A percentile compares a stretch with the other conserved stretches of the same genome.
phyloP scores from a whole-genome alignment of 2,797 vertebrate species.

The Euthynnus affinis region DNA sequence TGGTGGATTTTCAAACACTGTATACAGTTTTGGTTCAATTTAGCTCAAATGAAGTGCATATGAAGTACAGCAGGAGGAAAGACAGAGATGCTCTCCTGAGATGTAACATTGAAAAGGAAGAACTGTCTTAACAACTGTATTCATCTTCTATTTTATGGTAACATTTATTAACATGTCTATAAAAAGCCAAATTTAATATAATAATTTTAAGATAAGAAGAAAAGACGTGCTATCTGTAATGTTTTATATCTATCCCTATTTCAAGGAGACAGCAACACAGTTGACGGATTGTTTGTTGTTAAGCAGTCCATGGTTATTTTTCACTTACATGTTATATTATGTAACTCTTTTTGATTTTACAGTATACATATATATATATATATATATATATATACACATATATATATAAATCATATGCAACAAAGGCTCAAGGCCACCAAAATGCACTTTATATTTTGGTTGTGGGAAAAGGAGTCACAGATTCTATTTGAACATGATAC shows the following conservation, averaged over 20 bases:
- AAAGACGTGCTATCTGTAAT: constrained; percentile 30
- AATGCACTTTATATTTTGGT: constrained; percentile 17
- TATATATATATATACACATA: too few relatives aligned
- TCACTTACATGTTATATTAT: constrained; percentile 1
- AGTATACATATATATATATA: too few relatives aligned
- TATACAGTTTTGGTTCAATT: background rate
- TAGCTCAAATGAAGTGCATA: background rate
- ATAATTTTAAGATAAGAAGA: constrained; percentile 26
- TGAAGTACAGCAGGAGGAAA: constrained; percentile 1
- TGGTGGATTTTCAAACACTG: background rate
- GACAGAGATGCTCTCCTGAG: constrained; percentile 6
- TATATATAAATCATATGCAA: background rate
- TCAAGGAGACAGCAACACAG: constrained; percentile 7
- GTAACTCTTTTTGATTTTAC: background rate
- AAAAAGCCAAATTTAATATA: constrained; percentile 46
- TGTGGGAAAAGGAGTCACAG: background rate
- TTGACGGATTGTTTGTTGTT: constrained; percentile 2
- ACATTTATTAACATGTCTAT: constrained; percentile 28
- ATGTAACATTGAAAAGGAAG: constrained; percentile 57
- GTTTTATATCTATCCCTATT: constrained; percentile 28
- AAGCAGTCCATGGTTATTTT: background rate
- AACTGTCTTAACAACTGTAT: constrained; percentile 37
- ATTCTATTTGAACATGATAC: background rate
- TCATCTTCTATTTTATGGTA: constrained; percentile 38
- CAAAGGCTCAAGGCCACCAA: constrained; percentile 1